Evolutionary conservation across 2,888 invertebrate genomes (phyloP).

Genomic region (Drosophila helvetica): DNA sequence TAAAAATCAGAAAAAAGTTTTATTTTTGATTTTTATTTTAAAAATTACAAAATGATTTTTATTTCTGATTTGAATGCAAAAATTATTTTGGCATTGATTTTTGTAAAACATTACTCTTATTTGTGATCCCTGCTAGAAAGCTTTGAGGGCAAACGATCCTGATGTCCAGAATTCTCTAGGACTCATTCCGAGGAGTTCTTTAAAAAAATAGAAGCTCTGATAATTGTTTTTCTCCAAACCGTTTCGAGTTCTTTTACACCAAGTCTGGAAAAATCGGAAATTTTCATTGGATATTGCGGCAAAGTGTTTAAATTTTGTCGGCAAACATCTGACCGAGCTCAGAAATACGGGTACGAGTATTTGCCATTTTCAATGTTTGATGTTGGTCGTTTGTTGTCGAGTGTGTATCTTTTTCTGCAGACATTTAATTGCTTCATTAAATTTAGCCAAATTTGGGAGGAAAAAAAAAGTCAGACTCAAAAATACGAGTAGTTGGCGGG

Average conservation of each 20-base stretch:
- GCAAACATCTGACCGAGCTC: slow-evolving; percentile 52
- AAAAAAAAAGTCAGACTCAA: slow-evolving; percentile 22
- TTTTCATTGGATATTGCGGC: not conserved
- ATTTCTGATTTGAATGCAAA: too few relatives aligned
- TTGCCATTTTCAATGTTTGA: slow-evolving; percentile 21
- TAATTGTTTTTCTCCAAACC: not conserved
- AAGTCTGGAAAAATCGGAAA: not conserved
- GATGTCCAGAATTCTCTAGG: not conserved
- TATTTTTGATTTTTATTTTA: too few relatives aligned
- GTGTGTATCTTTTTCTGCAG: slow-evolving; percentile 55
- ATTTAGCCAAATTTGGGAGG: slow-evolving; percentile 79
- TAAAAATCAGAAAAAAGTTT: too few relatives aligned
- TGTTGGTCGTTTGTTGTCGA: slow-evolving; percentile 28
- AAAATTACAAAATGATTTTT: too few relatives aligned
- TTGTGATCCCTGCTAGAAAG: too few relatives aligned
- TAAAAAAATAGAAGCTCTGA: not conserved
- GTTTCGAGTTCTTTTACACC: not conserved
- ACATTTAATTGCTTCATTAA: slow-evolving; percentile 82
- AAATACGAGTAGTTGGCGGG: slow-evolving; percentile 8
- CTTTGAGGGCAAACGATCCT: too few relatives aligned
- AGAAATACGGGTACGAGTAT: slow-evolving; percentile 16
- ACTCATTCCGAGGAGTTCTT: not conserved
- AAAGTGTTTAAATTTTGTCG: slow-evolving; percentile 16
- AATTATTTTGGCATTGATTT: too few relatives aligned
- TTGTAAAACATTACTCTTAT: too few relatives aligned